Evolutionary conservation across 2,113 vertebrate species (phyloP).

Genomic region (Megaptera novaeangliae): DNA sequence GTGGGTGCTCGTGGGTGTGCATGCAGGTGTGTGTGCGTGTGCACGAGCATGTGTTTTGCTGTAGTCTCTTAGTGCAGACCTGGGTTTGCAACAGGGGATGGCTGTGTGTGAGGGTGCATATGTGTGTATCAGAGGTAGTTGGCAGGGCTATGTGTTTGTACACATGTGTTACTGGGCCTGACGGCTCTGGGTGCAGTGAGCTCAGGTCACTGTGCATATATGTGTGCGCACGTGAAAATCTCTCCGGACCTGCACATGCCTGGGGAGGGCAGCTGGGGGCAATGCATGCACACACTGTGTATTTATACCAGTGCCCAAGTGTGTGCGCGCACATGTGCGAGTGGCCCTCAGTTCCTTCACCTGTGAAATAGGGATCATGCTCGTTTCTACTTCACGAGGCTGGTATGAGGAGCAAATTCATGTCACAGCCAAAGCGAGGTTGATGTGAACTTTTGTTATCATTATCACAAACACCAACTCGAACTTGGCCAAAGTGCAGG

Average conservation of each 20-base stretch:
- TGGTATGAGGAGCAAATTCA: neutral
- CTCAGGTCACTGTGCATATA: neutral
- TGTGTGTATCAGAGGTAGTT: neutral
- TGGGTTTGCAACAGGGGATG: neutral
- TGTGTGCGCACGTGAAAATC: neutral
- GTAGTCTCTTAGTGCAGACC: neutral
- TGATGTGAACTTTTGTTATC: neutral
- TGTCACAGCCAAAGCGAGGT: neutral
- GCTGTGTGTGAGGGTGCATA: neutral
- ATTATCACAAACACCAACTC: neutral
- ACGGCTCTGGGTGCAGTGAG: neutral
- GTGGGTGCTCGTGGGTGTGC: slow-evolving; percentile 67
- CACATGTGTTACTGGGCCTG: neutral
- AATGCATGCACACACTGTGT: neutral
- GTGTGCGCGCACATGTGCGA: neutral
- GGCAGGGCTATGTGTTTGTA: neutral
- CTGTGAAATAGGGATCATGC: neutral
- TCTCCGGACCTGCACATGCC: neutral
- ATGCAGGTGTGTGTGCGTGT: slow-evolving; percentile 44
- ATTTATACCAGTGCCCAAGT: neutral
- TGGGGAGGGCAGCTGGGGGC: neutral
- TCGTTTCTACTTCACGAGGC: neutral
- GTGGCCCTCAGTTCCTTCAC: neutral
- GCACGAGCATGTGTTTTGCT: slow-evolving; percentile 18
- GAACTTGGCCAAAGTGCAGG: neutral